A percentile compares a stretch with the other conserved stretches of the same genome.
Conservation (phyloP, 2,797 vertebrate genomes). For the Holocentrus rufus region DNA sequence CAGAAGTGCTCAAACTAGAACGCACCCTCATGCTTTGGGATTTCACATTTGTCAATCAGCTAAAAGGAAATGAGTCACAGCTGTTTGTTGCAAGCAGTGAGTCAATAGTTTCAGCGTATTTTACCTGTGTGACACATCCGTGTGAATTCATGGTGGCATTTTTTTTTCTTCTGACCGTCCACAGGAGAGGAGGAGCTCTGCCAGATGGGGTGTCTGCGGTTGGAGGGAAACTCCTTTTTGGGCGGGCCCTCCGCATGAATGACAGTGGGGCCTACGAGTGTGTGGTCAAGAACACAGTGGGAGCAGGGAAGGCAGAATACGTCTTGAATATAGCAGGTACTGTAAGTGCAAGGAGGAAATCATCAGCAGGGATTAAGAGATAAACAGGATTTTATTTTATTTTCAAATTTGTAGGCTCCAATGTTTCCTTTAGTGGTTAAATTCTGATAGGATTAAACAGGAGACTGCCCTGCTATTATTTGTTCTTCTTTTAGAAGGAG, state of each 20-base stretch:
- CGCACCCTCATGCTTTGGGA: neutral
- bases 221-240: slow-evolving; percentile 71
- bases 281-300: slow-evolving; percentile 66
- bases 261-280: slow-evolving; percentile 80
- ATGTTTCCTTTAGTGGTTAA: neutral
- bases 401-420: no score
- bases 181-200: slow-evolving; percentile 71
- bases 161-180: neutral
- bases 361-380: no score
- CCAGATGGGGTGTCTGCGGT: slow-evolving; percentile 57
- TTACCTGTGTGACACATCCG: slow-evolving; percentile 10
- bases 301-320: slow-evolving; percentile 60
- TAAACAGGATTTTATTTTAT: neutral
- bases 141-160: slow-evolving; percentile 14
- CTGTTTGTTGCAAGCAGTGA: slow-evolving; percentile 28
- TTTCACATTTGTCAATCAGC: neutral
- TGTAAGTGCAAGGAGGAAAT: slow-evolving; percentile 44
- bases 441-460: neutral
- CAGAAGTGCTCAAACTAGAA: slow-evolving; percentile 4
- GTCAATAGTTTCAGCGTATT: slow-evolving; percentile 19
- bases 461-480: neutral
- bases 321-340: slow-evolving; percentile 41
- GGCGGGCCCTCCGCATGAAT: slow-evolving; percentile 62
- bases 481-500: slow-evolving; percentile 8
- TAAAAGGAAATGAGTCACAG: slow-evolving; percentile 12